A percentile compares a stretch with the other conserved stretches of the same genome.
Evolutionary conservation across 23 tunicate species (phyloP).

Genomic region (Trididemnum miniatum): DNA sequence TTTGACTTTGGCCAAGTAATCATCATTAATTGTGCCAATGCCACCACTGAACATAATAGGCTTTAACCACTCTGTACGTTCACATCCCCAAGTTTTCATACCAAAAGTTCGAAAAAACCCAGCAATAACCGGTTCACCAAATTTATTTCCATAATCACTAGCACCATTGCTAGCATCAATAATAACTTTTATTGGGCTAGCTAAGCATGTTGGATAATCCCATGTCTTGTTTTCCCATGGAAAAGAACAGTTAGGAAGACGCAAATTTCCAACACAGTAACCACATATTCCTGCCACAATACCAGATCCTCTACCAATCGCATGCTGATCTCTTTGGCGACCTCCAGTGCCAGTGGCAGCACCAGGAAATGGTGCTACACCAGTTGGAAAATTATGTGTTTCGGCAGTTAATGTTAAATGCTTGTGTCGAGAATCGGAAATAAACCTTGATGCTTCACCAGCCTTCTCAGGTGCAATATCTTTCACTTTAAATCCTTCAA

Average conservation of each 20-base stretch:
- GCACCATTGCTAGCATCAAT: constrained; percentile 93
- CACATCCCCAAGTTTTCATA: constrained; percentile 35
- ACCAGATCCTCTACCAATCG: constrained; percentile 74
- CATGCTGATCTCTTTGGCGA: constrained; percentile 93
- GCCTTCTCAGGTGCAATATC: constrained; percentile 26
- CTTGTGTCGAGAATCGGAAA: not conserved
- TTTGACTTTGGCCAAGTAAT: constrained; percentile 39
- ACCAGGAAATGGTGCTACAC: constrained; percentile 94
- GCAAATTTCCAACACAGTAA: constrained; percentile 80
- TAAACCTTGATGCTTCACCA: constrained; percentile 24
- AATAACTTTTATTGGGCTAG: constrained; percentile 38
- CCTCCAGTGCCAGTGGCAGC: constrained; percentile 97
- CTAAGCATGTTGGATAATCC: constrained; percentile 39
- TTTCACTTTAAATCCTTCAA: constrained; percentile 54
- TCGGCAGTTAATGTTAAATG: constrained; percentile 89
- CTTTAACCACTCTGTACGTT: constrained; percentile 76
- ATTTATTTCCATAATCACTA: constrained; percentile 87
- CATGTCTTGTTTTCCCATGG: constrained; percentile 67
- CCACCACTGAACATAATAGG: constrained; percentile 96
- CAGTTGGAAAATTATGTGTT: constrained; percentile 95
- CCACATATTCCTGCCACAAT: constrained; percentile 83
- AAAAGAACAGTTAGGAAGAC: constrained; percentile 20
- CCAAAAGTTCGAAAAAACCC: constrained; percentile 87
- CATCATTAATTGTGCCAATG: constrained; percentile 56
- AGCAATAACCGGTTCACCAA: constrained; percentile 83